Evolutionary conservation across 2,113 vertebrate genomes (phyloP).

Genomic region (Tachysurus vachellii): DNA sequence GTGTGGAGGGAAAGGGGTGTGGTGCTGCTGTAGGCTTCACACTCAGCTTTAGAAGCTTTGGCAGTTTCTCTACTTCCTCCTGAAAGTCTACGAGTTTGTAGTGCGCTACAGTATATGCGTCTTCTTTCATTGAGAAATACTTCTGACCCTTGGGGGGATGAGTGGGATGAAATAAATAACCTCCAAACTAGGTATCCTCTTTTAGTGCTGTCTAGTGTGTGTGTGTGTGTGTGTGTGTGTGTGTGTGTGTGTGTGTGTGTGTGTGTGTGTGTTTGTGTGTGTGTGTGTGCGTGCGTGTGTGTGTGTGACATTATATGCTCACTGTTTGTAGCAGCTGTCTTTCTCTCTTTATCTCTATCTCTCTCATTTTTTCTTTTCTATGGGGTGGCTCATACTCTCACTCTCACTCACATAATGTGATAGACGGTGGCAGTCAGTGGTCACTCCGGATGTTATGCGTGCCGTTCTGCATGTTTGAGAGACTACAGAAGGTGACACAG

Average conservation of each 20-base stretch:
- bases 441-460: neutral
- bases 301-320: conserved; percentile 11
- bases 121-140: conserved; percentile 18
- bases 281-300: conserved; percentile 2
- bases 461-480: neutral
- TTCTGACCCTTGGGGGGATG: neutral
- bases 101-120: neutral
- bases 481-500: neutral
- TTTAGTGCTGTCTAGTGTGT: neutral
- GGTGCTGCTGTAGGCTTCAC: neutral
- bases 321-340: conserved; percentile 50
- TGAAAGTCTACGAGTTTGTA: neutral
- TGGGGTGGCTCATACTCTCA: conserved; percentile 9
- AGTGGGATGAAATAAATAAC: conserved; percentile 11
- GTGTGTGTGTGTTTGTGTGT: conserved; percentile 8
- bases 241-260: conserved; percentile 3
- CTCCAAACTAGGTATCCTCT: neutral
- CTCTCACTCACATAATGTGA: conserved; percentile 50
- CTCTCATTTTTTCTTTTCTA: neutral
- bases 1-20: conserved; percentile 30
- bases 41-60: neutral
- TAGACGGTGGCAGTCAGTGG: neutral
- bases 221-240: conserved; percentile 15
- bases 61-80: neutral
- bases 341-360: neutral